phyloP scores from a whole-genome alignment of 2,113 vertebrate genomes.

The Aspidoscelis tigris region DNA sequence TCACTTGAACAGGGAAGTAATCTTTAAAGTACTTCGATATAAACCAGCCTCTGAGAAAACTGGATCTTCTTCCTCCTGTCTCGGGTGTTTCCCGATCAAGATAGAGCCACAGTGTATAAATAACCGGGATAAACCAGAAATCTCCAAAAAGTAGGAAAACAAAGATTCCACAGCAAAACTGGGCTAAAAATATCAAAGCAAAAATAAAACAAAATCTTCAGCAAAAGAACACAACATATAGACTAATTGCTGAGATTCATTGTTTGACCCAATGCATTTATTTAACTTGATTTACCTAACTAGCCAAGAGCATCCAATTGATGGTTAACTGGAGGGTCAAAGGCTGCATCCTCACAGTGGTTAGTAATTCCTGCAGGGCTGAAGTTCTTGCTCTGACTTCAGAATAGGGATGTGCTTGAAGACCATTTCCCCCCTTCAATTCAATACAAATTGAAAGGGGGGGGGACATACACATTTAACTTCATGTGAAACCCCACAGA shows the following conservation, averaged over 20 bases:
- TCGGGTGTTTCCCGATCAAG: slow-evolving; percentile 87
- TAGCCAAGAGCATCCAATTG: not conserved
- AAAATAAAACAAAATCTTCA: not conserved
- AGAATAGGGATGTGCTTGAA: no score
- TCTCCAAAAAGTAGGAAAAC: slow-evolving; percentile 81
- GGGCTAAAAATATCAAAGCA: slow-evolving; percentile 71
- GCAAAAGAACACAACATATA: not conserved
- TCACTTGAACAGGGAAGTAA: slow-evolving; percentile 91
- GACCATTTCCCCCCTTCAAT: no score
- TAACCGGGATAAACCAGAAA: slow-evolving; percentile 84
- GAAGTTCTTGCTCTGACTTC: no score
- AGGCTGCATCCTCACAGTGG: no score
- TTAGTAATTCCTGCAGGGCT: not conserved
- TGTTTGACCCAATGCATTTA: not conserved
- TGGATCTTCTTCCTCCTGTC: slow-evolving; percentile 83
- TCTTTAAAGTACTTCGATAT: slow-evolving; percentile 88
- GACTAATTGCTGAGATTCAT: not conserved
- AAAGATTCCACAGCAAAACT: slow-evolving; percentile 77
- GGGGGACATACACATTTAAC: no score
- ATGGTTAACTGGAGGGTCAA: not conserved
- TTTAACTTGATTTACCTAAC: not conserved
- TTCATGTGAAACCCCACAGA: no score
- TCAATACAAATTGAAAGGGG: no score
- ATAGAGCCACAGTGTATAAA: slow-evolving; percentile 90
- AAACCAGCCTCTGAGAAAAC: slow-evolving; percentile 82